Conservation (phyloP, 2,797 vertebrate species). For the Acanthis flammea region DNA sequence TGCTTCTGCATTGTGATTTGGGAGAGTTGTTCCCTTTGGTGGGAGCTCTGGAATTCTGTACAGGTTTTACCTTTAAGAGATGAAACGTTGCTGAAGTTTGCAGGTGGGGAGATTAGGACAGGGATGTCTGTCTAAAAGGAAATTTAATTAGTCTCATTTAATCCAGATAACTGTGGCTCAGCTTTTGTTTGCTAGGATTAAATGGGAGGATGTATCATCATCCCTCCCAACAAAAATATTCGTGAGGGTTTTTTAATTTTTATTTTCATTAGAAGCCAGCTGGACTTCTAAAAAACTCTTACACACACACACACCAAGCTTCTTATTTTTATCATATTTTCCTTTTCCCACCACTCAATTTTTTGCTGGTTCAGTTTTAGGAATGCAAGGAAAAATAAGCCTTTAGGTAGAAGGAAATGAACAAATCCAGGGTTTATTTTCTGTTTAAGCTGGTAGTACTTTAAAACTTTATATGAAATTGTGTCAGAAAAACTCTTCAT, state of each 20-base stretch:
- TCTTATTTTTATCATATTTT: neutral
- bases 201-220: neutral
- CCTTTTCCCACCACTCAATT: neutral
- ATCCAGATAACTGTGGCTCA: neutral
- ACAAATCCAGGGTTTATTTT: neutral
- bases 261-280: neutral
- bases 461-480: neutral
- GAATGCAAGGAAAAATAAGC: neutral
- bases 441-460: neutral
- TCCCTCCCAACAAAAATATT: neutral
- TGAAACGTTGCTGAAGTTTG: neutral
- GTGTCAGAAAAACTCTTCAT: neutral
- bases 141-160: neutral
- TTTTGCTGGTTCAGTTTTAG: neutral
- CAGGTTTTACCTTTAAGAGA: neutral
- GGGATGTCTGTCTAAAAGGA: neutral
- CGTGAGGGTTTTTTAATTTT: fast-evolving
- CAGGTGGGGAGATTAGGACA: neutral
- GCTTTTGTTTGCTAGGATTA: neutral
- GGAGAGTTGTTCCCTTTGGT: neutral
- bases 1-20: neutral
- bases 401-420: neutral
- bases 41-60: neutral
- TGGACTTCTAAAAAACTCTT: neutral
- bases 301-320: neutral